Conservation (phyloP, 2,113 vertebrate species). For the Lophura nycthemera region DNA sequence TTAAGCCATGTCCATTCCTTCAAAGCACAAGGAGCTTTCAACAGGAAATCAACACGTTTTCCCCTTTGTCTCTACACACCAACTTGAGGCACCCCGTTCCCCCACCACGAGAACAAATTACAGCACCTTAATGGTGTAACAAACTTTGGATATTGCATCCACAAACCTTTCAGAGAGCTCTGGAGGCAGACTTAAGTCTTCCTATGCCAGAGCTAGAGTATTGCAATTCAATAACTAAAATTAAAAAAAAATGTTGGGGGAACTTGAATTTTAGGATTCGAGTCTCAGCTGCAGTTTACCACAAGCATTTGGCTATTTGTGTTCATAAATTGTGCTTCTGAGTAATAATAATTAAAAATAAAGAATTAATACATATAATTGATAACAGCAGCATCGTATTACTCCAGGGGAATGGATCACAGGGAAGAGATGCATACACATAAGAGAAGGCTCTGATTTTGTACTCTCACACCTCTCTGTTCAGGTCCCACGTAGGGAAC, state of each 20-base stretch:
- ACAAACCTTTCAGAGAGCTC: neutral
- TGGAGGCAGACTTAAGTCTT: neutral
- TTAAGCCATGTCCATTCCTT: rapidly evolving
- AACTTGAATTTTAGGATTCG: neutral
- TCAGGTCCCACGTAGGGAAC: constrained; percentile 86
- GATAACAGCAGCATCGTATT: rapidly evolving
- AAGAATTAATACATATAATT: neutral
- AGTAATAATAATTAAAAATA: neutral
- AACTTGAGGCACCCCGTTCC: neutral
- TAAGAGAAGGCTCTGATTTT: neutral
- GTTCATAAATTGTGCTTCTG: neutral
- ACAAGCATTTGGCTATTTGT: neutral
- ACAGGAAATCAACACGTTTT: neutral
- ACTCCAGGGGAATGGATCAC: neutral
- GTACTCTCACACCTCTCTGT: constrained; percentile 14
- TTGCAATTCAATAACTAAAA: neutral
- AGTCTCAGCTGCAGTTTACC: neutral
- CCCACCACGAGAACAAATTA: neutral
- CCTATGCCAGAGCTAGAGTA: neutral
- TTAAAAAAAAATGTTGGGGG: neutral
- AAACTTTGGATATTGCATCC: neutral
- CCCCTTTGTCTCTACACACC: neutral
- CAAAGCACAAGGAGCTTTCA: neutral
- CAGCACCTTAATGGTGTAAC: rapidly evolving
- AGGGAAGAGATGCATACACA: neutral